These are phyloP conservation scores for Ondatra zibethicus DNA, from an alignment of 2,113 vertebrate genomes.

Conservation along the genomic window DNA sequence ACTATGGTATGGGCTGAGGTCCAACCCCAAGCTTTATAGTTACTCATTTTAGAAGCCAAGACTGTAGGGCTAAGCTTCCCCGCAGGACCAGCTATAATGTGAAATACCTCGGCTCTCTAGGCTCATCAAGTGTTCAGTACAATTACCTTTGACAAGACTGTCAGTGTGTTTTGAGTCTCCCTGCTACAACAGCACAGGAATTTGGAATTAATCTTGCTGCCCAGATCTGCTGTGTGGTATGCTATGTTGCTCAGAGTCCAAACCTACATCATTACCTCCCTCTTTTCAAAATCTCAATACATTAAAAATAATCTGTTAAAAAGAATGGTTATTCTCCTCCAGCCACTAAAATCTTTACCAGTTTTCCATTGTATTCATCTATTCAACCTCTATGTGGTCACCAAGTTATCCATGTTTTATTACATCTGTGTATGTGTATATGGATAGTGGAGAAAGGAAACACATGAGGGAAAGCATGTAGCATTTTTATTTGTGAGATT, in stretches of 20 bases:
- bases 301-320: neutral
- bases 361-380: rapidly evolving
- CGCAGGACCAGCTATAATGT: rapidly evolving
- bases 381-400: neutral
- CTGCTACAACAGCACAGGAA: neutral
- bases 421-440: neutral
- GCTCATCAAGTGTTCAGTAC: neutral
- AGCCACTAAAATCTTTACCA: neutral
- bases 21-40: neutral
- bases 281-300: neutral
- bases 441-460: neutral
- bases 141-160: neutral
- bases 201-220: neutral
- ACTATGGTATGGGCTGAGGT: neutral
- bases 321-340: neutral
- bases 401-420: neutral
- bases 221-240: neutral
- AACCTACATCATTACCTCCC: neutral
- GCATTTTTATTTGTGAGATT: neutral
- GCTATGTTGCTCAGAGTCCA: neutral
- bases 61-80: neutral
- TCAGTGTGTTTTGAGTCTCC: neutral
- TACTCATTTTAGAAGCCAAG: neutral
- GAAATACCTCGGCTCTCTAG: neutral
- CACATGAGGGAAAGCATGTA: neutral